phyloP scores from a whole-genome alignment of 2,797 vertebrate species.

The Lepilemur ruficaudatus region DNA sequence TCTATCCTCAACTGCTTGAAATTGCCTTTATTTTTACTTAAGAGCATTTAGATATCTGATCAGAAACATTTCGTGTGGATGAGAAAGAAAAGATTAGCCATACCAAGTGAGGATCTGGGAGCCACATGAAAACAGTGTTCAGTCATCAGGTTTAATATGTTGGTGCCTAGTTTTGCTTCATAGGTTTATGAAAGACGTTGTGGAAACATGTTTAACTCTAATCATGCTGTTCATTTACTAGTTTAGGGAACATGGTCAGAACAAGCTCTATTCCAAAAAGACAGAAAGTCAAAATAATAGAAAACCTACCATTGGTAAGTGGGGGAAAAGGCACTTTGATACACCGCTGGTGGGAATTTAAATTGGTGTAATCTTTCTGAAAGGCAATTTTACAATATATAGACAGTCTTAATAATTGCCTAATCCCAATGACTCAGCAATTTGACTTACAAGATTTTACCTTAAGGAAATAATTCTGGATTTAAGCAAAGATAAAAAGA shows the following conservation, averaged over 20 bases:
- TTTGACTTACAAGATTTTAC: conserved; percentile 40
- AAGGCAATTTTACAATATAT: conserved; percentile 25
- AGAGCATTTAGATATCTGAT: conserved; percentile 48
- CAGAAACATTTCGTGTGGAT: conserved; percentile 30
- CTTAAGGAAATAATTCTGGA: conserved; percentile 39
- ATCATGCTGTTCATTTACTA: neutral
- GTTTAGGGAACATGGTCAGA: neutral
- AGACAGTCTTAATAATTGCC: conserved; percentile 45
- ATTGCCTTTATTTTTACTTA: conserved; percentile 65
- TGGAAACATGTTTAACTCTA: neutral
- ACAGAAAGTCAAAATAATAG: conserved; percentile 10
- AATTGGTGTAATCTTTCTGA: conserved; percentile 45
- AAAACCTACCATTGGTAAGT: neutral
- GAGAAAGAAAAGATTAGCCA: conserved; percentile 32
- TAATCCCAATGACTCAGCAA: conserved; percentile 49
- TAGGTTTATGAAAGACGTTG: neutral
- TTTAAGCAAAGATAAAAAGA: conserved; percentile 41
- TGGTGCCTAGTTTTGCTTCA: neutral
- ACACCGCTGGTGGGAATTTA: neutral
- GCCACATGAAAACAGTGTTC: neutral
- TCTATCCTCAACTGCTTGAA: conserved; percentile 31
- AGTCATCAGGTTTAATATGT: neutral
- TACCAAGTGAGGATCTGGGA: neutral
- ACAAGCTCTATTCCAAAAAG: conserved; percentile 2
- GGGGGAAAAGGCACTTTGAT: neutral